Evolutionary conservation across 2,113 vertebrate species (phyloP).

Genomic region (Rallus limicola): DNA sequence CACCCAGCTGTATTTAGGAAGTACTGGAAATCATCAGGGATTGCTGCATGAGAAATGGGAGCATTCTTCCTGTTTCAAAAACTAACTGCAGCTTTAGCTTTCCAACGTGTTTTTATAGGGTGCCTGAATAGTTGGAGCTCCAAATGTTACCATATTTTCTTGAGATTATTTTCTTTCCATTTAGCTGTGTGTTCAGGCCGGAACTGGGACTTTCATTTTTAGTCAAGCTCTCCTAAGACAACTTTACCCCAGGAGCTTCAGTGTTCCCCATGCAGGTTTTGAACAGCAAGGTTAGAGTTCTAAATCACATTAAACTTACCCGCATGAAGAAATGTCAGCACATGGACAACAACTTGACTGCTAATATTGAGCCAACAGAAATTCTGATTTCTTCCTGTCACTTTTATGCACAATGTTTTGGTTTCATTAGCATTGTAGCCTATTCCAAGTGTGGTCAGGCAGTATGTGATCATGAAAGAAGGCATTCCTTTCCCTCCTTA

Average conservation of each 20-base stretch:
- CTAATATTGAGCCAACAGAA: background rate
- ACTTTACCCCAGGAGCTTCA: background rate
- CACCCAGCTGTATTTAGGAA: background rate
- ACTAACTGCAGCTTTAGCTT: background rate
- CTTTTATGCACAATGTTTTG: background rate
- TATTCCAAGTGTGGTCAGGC: background rate
- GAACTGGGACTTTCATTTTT: rapidly evolving
- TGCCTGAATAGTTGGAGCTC: background rate
- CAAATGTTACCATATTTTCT: background rate
- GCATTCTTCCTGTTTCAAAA: background rate
- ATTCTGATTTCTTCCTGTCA: background rate
- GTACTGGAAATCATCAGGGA: background rate
- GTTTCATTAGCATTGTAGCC: background rate
- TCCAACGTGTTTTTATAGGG: background rate
- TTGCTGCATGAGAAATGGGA: background rate
- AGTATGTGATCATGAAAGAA: background rate
- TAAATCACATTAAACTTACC: background rate
- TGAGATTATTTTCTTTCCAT: background rate
- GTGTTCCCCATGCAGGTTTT: background rate
- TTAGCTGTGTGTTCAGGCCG: background rate
- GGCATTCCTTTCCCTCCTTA: background rate
- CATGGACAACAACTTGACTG: background rate
- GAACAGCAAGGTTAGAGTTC: background rate
- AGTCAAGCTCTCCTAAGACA: background rate
- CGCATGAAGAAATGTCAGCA: background rate